Percentiles rank a stretch among this genome's conserved stretches.
These are phyloP conservation scores for Aradophagus sp. DNA, from an alignment of 1,140 invertebrate species.

Conservation along the genomic window DNA sequence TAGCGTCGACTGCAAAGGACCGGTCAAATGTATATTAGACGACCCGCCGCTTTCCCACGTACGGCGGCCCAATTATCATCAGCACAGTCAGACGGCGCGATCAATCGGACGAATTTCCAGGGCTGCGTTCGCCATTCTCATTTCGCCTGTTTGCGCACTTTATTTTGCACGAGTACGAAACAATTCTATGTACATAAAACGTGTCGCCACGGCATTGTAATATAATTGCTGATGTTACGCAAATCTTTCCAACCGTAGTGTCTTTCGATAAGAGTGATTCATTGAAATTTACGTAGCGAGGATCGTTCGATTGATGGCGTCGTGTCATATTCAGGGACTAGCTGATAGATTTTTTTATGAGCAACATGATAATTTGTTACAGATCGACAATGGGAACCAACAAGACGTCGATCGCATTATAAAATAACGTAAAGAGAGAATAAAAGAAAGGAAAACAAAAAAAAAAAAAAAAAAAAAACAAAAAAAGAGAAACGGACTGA, in stretches of 20 bases:
- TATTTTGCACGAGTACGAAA: too few relatives aligned
- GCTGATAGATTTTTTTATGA: conserved; percentile 50
- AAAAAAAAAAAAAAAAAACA: too few relatives aligned
- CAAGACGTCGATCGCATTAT: conserved; percentile 34
- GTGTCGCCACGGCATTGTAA: conserved; percentile 22
- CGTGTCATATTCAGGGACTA: conserved; percentile 51
- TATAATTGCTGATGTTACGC: conserved; percentile 26
- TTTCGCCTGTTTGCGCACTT: too few relatives aligned
- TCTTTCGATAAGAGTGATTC: conserved; percentile 13
- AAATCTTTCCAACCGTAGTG: conserved; percentile 15
- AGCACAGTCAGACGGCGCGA: conserved; percentile 39
- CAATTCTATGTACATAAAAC: conserved; percentile 34
- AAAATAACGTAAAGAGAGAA: too few relatives aligned
- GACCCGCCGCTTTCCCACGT: conserved; percentile 22
- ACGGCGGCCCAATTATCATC: conserved; percentile 34
- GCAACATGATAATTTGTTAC: conserved; percentile 38
- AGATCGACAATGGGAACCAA: conserved; percentile 18
- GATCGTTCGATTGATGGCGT: conserved; percentile 17
- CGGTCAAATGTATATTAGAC: conserved; percentile 47
- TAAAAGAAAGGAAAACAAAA: too few relatives aligned
- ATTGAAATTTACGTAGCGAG: conserved; percentile 10
- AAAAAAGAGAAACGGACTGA: conserved; percentile 56
- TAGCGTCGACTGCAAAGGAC: conserved; percentile 51
- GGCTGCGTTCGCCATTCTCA: too few relatives aligned
- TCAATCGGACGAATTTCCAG: conserved; percentile 19